Conservation (phyloP, 2,888 invertebrate genomes). For the Thereva unica region DNA sequence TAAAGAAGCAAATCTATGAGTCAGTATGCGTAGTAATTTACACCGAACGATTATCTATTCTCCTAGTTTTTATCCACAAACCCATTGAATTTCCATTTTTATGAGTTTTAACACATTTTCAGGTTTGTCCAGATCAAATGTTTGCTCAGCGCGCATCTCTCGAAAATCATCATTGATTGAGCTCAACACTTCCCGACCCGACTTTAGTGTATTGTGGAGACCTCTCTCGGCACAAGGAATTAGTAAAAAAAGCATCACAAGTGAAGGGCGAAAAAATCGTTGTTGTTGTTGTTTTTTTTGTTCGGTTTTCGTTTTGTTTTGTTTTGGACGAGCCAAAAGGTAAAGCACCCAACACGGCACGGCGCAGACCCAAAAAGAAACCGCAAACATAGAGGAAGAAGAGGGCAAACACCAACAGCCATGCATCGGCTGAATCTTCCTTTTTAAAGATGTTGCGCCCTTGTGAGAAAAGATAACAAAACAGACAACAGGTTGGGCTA, state of each 20-base stretch:
- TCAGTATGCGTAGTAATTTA: too few species aligned
- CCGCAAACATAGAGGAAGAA: slow-evolving; percentile 30
- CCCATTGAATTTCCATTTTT: slow-evolving; percentile 39
- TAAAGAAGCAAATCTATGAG: too few species aligned
- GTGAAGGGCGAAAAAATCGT: slow-evolving; percentile 13
- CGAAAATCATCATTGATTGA: slow-evolving; percentile 38
- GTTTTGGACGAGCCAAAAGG: neutral
- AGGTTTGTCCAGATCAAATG: slow-evolving; percentile 37
- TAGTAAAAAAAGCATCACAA: neutral
- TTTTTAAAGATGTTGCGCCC: slow-evolving; percentile 39
- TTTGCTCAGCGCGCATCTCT: slow-evolving; percentile 34
- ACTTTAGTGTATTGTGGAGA: neutral
- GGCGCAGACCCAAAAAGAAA: slow-evolving; percentile 25
- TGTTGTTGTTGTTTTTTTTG: too few species aligned
- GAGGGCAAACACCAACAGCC: slow-evolving; percentile 16
- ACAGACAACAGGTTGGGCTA: slow-evolving; percentile 37
- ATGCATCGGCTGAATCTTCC: slow-evolving; percentile 27
- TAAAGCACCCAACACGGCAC: slow-evolving; percentile 1
- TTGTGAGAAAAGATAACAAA: slow-evolving; percentile 42
- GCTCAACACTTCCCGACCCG: slow-evolving; percentile 32
- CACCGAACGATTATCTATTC: too few species aligned
- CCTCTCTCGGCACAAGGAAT: neutral
- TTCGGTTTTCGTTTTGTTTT: neutral
- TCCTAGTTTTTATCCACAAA: neutral
- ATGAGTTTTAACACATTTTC: slow-evolving; percentile 39